These are phyloP conservation scores for Astyanax mexicanus DNA, from an alignment of 2,797 vertebrate genomes.

Conservation along the genomic window DNA sequence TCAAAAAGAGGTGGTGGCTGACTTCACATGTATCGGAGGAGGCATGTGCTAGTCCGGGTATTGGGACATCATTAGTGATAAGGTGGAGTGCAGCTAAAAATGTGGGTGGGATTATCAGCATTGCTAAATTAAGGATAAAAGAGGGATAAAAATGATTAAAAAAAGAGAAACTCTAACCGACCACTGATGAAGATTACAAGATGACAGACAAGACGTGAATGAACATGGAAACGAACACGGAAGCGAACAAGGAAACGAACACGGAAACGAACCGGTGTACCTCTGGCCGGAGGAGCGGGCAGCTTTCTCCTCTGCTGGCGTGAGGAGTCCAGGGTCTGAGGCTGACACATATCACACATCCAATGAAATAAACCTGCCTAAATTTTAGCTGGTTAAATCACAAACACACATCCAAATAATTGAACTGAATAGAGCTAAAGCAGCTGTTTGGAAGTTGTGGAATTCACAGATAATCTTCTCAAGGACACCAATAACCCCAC, in stretches of 20 bases:
- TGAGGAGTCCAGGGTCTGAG: conserved; percentile 94
- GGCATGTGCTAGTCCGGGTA: too few species aligned
- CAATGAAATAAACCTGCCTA: background rate
- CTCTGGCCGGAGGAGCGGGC: conserved; percentile 92
- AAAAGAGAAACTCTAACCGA: too few species aligned
- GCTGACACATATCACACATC: conserved; percentile 73
- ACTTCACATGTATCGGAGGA: too few species aligned
- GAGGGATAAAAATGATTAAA: too few species aligned
- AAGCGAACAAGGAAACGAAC: background rate
- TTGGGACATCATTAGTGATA: too few species aligned
- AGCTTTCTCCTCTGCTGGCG: conserved; percentile 96
- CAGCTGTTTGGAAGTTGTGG: too few species aligned
- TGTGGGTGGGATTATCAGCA: too few species aligned
- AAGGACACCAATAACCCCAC: background rate
- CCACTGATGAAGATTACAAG: too few species aligned
- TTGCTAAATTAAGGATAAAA: too few species aligned
- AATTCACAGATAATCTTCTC: background rate
- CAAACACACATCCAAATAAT: background rate
- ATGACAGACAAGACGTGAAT: too few species aligned
- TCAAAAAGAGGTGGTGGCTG: too few species aligned
- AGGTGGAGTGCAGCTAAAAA: too few species aligned
- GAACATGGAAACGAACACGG: background rate
- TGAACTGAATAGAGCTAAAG: background rate
- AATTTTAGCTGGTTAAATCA: background rate
- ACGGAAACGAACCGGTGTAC: conserved; percentile 65